Percentiles rank a stretch among this genome's conserved stretches.
These are phyloP conservation scores for Anabacerthia variegaticeps DNA, from an alignment of 2,797 vertebrate genomes.

Conservation along the genomic window DNA sequence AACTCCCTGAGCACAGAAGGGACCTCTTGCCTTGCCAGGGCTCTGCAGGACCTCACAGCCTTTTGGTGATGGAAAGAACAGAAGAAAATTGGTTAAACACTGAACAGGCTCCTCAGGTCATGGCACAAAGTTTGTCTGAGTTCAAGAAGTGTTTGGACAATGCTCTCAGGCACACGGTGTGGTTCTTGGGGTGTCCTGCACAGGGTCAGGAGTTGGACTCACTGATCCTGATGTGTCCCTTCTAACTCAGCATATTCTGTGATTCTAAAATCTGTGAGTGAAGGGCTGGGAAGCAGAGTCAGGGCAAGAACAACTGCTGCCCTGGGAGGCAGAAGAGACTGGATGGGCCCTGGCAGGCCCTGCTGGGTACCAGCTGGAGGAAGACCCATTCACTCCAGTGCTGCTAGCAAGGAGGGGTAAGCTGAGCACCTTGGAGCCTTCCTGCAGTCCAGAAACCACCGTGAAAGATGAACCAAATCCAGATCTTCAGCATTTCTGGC, in stretches of 20 bases:
- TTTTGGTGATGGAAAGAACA: not conserved
- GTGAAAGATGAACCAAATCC: not conserved
- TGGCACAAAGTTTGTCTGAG: not conserved
- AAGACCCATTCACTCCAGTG: rapidly evolving
- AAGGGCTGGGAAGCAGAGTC: not conserved
- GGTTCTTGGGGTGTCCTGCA: not conserved
- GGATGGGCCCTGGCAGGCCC: not conserved
- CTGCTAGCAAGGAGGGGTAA: not conserved
- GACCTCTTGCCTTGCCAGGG: not conserved
- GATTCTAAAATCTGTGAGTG: not conserved
- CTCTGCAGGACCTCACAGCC: not conserved
- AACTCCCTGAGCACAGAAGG: not conserved
- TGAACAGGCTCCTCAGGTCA: not conserved
- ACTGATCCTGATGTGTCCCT: not conserved
- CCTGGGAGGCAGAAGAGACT: not conserved
- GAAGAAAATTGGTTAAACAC: not conserved
- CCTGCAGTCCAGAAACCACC: not conserved
- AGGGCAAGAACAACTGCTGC: not conserved
- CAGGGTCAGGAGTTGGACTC: not conserved
- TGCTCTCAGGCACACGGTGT: not conserved
- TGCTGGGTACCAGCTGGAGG: not conserved
- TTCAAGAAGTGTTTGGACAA: not conserved
- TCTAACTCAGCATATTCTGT: not conserved
- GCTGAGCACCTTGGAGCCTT: not conserved
- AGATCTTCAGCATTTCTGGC: not conserved